Base-by-base conservation (phyloP, 2,888 invertebrate species). In the Thymelicus sylvestris region DNA sequence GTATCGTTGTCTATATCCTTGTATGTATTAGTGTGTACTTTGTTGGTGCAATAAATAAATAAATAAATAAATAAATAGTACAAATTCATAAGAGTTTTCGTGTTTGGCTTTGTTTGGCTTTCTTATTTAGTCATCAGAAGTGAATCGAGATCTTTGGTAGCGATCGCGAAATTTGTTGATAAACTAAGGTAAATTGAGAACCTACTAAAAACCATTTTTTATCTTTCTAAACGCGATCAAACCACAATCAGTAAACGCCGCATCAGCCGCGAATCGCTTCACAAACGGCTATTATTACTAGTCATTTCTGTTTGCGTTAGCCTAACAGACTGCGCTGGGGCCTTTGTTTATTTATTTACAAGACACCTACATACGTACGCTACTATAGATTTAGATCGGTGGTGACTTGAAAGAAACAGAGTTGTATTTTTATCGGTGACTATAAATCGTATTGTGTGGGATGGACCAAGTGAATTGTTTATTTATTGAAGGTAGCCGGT, bases 401-500 rank as follows among this genome's bases (percentile, higher is more conserved):
- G 79, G 79, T 80, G 86, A 85, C 83, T 86, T 82, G 77, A 84
- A 86, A 85, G 83, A 86, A 84, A 81, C 83, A 76, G 81, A 84
- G 88, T 73, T 88, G 89, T 90, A 90, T 90, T 91, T 91, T 88
- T 88, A 87, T 88, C 86, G 83, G 79, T 82, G 86, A 87, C 81
- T 83, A 88, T 90, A 89, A 90, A 90, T 91, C 87, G 86, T 80
- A 86, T 89, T 89, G 91, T 91, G 91, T 91, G 89, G 90, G 67
- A 55, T 68, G 67, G 91, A 77, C 78, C 85, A 68, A 72, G 68
- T 77, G 76, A 78, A 73, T 68, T 86, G 86, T 88, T 89, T 88
- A 86, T 83, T 84, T 82, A 85, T 83, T 80, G 79, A 79, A 75
- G 79, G 83, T 79, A 75, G 78, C 80, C 74, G 75, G 77, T 80